A percentile compares a stretch with the other conserved stretches of the same genome.
Conservation (phyloP, 2,113 vertebrate genomes). For the Cynoglossus semilaevis region DNA sequence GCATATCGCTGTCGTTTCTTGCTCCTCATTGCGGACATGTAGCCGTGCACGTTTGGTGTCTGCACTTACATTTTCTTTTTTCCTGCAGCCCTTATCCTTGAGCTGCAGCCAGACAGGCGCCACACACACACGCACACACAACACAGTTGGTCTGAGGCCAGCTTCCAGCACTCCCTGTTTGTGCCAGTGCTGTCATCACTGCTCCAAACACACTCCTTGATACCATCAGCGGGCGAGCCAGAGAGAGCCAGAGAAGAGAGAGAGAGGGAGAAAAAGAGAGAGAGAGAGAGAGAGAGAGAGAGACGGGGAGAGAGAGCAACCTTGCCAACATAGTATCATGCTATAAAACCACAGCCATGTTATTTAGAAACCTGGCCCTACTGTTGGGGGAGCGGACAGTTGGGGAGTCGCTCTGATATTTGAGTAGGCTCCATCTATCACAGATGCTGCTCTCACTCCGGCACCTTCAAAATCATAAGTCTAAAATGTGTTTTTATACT, state of each 20-base stretch:
- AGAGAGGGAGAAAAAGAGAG: neutral
- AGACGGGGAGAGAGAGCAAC: no score
- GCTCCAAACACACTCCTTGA: conserved; percentile 53
- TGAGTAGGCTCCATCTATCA: no score
- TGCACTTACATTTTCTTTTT: conserved; percentile 31
- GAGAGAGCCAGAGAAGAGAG: conserved; percentile 18
- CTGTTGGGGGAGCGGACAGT: neutral
- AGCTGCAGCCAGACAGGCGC: conserved; percentile 64
- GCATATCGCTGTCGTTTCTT: conserved; percentile 1
- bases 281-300: no score
- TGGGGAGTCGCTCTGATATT: conserved; percentile 20
- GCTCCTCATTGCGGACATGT: conserved; percentile 9
- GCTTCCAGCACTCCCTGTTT: conserved; percentile 49
- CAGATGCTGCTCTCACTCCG: conserved; percentile 50
- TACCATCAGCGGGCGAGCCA: conserved; percentile 32
- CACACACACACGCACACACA: conserved; percentile 36
- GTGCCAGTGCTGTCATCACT: conserved; percentile 52
- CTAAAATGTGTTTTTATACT: no score
- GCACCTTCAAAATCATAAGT: conserved; percentile 21
- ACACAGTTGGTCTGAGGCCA: conserved; percentile 47
- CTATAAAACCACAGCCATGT: conserved; percentile 44
- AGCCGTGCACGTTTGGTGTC: conserved; percentile 40
- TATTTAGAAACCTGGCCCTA: conserved; percentile 35
- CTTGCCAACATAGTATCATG: no score
- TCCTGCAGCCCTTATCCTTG: conserved; percentile 51